Percentiles rank a stretch among this genome's conserved stretches.
Conservation (phyloP, 92 coral and sea anemone genomes). For the Porites lobata region DNA sequence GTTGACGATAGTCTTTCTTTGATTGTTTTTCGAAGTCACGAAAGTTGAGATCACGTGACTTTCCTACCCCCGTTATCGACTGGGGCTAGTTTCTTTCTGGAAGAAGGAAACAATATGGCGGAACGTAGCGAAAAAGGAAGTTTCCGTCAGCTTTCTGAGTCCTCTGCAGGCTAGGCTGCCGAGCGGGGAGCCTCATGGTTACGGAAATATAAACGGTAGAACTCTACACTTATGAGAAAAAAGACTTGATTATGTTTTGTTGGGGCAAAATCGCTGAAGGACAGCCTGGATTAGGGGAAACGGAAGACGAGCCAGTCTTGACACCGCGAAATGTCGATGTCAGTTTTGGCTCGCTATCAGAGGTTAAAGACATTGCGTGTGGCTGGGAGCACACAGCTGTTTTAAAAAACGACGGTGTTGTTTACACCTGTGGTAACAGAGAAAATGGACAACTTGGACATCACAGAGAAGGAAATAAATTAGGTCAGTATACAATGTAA, state of each 20-base stretch:
- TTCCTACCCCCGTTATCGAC: too few relatives aligned
- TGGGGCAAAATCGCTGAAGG: constrained; percentile 93
- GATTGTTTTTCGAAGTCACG: too few relatives aligned
- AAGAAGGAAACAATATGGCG: too few relatives aligned
- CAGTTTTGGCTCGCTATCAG: constrained; percentile 46
- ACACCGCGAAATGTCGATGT: constrained; percentile 73
- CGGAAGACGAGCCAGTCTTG: constrained; percentile 66
- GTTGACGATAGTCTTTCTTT: too few relatives aligned
- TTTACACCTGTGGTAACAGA: constrained; percentile 92
- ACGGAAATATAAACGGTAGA: too few relatives aligned
- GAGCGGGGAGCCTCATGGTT: too few relatives aligned
- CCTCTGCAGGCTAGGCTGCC: too few relatives aligned
- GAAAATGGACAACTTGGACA: constrained; percentile 95
- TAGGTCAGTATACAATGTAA: constrained; percentile 64
- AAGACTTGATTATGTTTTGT: constrained; percentile 33
- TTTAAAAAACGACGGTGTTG: constrained; percentile 81
- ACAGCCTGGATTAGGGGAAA: constrained; percentile 83
- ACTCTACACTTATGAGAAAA: background rate
- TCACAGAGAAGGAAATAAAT: constrained; percentile 60
- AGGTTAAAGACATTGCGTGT: constrained; percentile 74
- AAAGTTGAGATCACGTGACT: too few relatives aligned
- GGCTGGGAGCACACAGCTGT: constrained; percentile 95
- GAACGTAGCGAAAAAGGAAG: too few relatives aligned
- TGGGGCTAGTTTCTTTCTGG: too few relatives aligned
- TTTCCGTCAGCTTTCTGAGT: too few relatives aligned